Evolutionary conservation across 1,140 invertebrate species (phyloP), one percentile per base, ranked within the genome.

Genomic region (Aleiodes sp.): DNA sequence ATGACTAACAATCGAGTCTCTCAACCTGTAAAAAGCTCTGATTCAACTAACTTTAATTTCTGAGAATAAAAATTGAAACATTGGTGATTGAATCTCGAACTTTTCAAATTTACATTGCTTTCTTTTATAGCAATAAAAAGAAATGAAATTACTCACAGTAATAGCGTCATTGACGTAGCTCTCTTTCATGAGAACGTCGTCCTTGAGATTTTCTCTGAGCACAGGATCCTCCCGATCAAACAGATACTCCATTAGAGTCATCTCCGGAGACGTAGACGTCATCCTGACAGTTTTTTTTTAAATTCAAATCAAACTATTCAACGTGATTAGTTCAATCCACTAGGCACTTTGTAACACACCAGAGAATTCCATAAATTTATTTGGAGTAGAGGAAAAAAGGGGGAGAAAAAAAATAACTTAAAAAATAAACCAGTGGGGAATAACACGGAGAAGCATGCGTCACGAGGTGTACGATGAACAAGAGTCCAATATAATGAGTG

Each of bases 221-320:
- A 81, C 29, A 16, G 78, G 56, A 19, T 81, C 76, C 1, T 77
- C 78, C 37, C 74, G 62, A 12, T 78, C 71, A 62, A 80, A 76
- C 1, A 79, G 65, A 12, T 79, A 65, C n/a, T 79, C 75, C 78
- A 79, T 80, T 21, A 79, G 64, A n/a, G 68, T 79, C 70, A 78
- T 76, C 19, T 78, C 77, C 26, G 76, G 43, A 8, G 76, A 62
- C 57, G 67, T 43, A 21, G 69, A 66, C 57, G 63, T 71, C 43
- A 46, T 70, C 12, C 6, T 59, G 16, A 35, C 14, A 24, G 57
- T 29, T 19, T 12, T 29, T 19, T 66, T n/a, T 7, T 41, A 0
- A 21, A 19, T n/a, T n/a, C n/a, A 12, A 28, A 29, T 56, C 16
- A 12, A 28, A 1, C 8, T 2, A 24, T 24, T 14, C 46, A 9